A percentile compares a stretch with the other conserved stretches of the same genome.
These are phyloP conservation scores for Sebastes steindachneri DNA, from an alignment of 2,797 vertebrate genomes.

Conservation along the genomic window DNA sequence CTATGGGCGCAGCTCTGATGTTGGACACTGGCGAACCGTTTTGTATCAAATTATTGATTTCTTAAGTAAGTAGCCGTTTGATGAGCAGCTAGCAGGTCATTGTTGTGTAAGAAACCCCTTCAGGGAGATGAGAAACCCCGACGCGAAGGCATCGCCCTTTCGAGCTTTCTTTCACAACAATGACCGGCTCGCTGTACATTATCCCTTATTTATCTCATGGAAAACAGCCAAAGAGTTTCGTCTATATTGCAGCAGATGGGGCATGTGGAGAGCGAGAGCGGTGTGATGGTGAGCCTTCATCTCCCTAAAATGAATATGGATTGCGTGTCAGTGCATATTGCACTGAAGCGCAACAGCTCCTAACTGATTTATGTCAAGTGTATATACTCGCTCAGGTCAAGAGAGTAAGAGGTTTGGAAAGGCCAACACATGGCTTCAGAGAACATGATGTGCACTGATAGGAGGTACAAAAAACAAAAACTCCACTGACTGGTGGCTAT, in stretches of 20 bases:
- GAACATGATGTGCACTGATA: not conserved
- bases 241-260: conserved; percentile 11
- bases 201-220: not conserved
- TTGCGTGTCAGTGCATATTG: not conserved
- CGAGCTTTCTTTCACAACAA: too few species aligned
- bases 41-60: too few species aligned
- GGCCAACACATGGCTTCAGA: not conserved
- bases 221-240: not conserved
- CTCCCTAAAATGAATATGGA: not conserved
- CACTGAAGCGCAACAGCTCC: not conserved
- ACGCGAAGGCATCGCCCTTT: too few species aligned
- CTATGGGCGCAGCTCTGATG: too few species aligned
- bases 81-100: too few species aligned
- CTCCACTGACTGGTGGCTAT: not conserved
- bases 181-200: too few species aligned
- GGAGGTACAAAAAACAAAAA: not conserved
- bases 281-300: not conserved
- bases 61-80: too few species aligned
- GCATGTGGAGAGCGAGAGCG: conserved; percentile 6
- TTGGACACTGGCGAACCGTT: too few species aligned
- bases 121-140: too few species aligned
- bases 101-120: too few species aligned
- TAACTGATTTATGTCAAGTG: not conserved
- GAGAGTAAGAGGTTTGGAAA: not conserved
- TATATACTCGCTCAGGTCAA: not conserved